Percentiles rank a stretch among this genome's conserved stretches.
These are phyloP conservation scores for Protobothrops mucrosquamatus DNA, from an alignment of 2,113 vertebrate genomes.

Conservation along the genomic window DNA sequence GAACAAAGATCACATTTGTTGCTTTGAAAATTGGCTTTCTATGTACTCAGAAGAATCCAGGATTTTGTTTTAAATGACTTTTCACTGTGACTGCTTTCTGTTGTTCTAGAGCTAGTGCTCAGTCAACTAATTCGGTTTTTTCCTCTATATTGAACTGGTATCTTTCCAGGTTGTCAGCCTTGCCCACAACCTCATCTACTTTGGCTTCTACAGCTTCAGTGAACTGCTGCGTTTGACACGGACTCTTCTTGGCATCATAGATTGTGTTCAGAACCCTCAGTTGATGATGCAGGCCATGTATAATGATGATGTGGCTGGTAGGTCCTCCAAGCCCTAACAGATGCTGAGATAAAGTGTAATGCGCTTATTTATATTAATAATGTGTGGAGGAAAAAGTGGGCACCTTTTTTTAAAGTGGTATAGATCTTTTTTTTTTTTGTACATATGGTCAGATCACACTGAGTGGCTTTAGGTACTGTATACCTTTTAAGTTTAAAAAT, in stretches of 20 bases:
- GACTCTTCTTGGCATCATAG: slow-evolving; percentile 92
- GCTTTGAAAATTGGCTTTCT: not conserved
- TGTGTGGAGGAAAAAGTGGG: not conserved
- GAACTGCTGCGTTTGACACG: slow-evolving; percentile 92
- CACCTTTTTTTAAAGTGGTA: not conserved
- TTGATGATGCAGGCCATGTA: slow-evolving; percentile 69
- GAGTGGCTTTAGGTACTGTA: not conserved
- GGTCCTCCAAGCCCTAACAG: not conserved
- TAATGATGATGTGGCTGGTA: slow-evolving; percentile 80
- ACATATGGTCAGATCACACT: not conserved
- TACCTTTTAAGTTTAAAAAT: not conserved
- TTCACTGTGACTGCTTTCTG: not conserved
- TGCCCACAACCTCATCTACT: slow-evolving; percentile 96
- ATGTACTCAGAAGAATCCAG: not conserved
- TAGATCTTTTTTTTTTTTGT: not conserved
- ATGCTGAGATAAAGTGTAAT: not conserved
- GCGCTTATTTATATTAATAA: not conserved
- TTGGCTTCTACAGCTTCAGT: slow-evolving; percentile 98
- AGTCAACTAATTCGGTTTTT: not conserved
- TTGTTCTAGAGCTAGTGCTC: not conserved
- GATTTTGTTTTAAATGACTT: not conserved
- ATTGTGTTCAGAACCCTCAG: slow-evolving; percentile 85
- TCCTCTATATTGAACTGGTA: not conserved
- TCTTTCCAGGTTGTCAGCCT: slow-evolving; percentile 87
- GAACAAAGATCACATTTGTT: not conserved